These are phyloP conservation scores for Meteorus cinctellus DNA, from an alignment of 2,888 invertebrate genomes.

Conservation along the genomic window DNA sequence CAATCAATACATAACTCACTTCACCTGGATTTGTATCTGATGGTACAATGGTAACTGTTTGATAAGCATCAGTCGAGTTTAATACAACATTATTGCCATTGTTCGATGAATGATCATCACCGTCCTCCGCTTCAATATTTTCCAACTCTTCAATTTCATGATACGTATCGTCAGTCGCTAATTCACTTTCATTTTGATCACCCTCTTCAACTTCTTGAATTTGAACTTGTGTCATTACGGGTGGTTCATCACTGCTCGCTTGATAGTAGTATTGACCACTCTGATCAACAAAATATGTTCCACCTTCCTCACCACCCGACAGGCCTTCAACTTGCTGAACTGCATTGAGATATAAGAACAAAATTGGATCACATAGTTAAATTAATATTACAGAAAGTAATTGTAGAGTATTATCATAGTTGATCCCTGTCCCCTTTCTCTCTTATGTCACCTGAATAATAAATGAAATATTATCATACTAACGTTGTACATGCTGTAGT, in stretches of 20 bases:
- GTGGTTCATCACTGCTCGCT: slow-evolving; percentile 79
- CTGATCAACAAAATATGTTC: slow-evolving; percentile 88
- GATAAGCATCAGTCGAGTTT: slow-evolving; percentile 80
- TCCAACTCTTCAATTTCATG: slow-evolving; percentile 74
- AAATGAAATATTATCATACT: slow-evolving; percentile 50
- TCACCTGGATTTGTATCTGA: slow-evolving; percentile 85
- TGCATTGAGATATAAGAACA: slow-evolving; percentile 43
- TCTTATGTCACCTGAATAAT: not conserved
- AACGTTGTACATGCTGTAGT: slow-evolving; percentile 71
- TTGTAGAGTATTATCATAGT: not conserved
- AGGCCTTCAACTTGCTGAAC: slow-evolving; percentile 72
- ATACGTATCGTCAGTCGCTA: slow-evolving; percentile 69
- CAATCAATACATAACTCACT: slow-evolving; percentile 91
- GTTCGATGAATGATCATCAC: slow-evolving; percentile 61
- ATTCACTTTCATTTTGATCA: slow-evolving; percentile 66
- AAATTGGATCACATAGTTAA: slow-evolving; percentile 19
- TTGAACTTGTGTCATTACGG: slow-evolving; percentile 79
- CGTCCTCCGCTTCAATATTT: slow-evolving; percentile 74
- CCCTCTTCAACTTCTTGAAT: slow-evolving; percentile 72
- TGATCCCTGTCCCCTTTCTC: not conserved
- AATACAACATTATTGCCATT: slow-evolving; percentile 70
- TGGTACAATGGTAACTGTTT: slow-evolving; percentile 89
- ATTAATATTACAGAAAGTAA: not conserved
- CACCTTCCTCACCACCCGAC: slow-evolving; percentile 76
- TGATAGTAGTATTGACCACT: slow-evolving; percentile 89